Evolutionary conservation across 30 jellyfish, hydroid and myxozoan genomes (phyloP), one percentile per base, ranked within the genome.

Genomic region (Nemopilema nomurai): DNA sequence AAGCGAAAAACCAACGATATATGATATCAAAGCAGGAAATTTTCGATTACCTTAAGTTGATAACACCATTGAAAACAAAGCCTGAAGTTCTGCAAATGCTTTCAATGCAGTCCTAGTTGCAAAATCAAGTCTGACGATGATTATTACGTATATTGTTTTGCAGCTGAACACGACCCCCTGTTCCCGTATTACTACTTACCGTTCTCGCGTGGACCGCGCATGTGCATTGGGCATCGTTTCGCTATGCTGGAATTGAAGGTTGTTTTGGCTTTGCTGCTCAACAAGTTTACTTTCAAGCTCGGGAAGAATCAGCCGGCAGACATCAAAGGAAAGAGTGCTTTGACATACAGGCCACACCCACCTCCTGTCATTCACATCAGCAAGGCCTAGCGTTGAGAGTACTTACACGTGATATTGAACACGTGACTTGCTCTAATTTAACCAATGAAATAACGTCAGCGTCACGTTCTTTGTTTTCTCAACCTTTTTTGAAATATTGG

Each of bases 151-250:
- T 66, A 8, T 8, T 66, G 16, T 66, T 3, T 20, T 22, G 8
- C 66, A 76, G 86, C 28, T 76, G 86, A 51, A 1, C 23, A 76
- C 16, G 86, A 76, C 64, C 86, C 86, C 4, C 49, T 76, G 75
- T 76, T 76, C 66, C 76, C 86, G 19, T 76, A 76, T 52, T 76
- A 76, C 50, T 76, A 21, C 66, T 21, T 57, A 67, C 86, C 86
- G 30, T 76, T 76, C 33, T 76, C 86, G 3, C 86, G 86, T 76
- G 86, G 86, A 18, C 86, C 86, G 0, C 86, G 86, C 7, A 76
- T 52, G 86, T 76, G 86, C 66, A 76, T 76, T 27, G 86, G 86
- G 3, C n/a, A 76, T 30, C 74, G 86, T 24, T 76, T 76, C 62
- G 86, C 75, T 8, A 18, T 30, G 50, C 26, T 76, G 86, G 86